These are phyloP conservation scores for Agapornis canus DNA, from an alignment of 2,797 vertebrate species.

Conservation along the genomic window DNA sequence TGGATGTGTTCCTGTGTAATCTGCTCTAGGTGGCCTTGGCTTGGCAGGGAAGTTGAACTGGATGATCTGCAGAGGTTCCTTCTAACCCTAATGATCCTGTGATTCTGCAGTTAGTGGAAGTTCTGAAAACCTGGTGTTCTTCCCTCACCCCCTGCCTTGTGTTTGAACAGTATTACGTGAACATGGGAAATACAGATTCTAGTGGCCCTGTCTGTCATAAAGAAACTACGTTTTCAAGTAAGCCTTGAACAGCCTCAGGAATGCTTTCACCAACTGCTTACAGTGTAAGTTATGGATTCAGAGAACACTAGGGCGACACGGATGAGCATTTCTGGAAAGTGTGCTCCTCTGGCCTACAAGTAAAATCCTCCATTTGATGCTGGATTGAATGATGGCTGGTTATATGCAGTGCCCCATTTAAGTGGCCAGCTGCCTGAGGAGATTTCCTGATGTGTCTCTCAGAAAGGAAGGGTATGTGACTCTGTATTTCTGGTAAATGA, in stretches of 20 bases:
- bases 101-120: not conserved
- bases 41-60: not conserved
- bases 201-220: not conserved
- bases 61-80: not conserved
- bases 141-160: rapidly evolving
- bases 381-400: not conserved
- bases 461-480: not conserved
- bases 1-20: not conserved
- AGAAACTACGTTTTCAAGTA: not conserved
- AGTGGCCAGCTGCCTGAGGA: not conserved
- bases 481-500: not conserved
- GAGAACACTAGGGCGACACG: not conserved
- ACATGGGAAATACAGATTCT: not conserved
- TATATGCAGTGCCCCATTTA: not conserved
- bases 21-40: not conserved
- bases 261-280: not conserved
- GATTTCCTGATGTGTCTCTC: not conserved
- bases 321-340: not conserved
- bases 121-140: not conserved
- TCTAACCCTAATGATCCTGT: not conserved
- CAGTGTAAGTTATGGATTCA: not conserved
- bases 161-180: not conserved
- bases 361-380: not conserved
- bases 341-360: not conserved
- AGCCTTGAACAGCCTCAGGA: not conserved